Conservation (phyloP, 2,888 invertebrate species). For the Monoplex corrugatus region DNA sequence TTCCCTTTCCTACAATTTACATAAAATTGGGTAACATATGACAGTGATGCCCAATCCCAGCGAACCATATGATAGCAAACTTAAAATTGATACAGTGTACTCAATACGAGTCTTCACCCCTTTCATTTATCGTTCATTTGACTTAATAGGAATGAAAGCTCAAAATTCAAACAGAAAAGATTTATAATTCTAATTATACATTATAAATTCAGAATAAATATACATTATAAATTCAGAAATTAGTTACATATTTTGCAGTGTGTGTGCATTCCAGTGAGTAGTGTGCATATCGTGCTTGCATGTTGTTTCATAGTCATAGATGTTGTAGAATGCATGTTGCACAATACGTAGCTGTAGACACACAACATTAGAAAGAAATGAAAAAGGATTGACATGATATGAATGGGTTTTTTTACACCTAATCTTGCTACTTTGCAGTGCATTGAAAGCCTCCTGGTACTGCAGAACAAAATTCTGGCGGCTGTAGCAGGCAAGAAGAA, state of each 20-base stretch:
- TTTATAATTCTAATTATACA: too few relatives aligned
- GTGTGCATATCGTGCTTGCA: not conserved
- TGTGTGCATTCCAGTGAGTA: not conserved
- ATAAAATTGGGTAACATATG: too few relatives aligned
- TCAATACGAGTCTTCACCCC: too few relatives aligned
- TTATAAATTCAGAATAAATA: too few relatives aligned
- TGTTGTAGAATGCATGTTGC: constrained; percentile 9
- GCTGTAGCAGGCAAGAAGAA: constrained; percentile 70
- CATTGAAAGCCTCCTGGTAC: constrained; percentile 69
- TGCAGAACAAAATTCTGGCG: constrained; percentile 66
- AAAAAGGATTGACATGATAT: not conserved
- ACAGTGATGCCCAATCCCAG: too few relatives aligned
- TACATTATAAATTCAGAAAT: not conserved
- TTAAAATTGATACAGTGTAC: too few relatives aligned
- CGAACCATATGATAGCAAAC: too few relatives aligned
- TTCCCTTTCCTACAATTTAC: too few relatives aligned
- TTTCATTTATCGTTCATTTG: too few relatives aligned
- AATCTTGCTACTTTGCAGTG: constrained; percentile 64
- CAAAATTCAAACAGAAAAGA: too few relatives aligned
- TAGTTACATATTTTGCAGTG: not conserved
- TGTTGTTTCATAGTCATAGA: not conserved
- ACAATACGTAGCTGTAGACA: not conserved
- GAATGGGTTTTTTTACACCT: not conserved
- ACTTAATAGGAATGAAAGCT: too few relatives aligned
- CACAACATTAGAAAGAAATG: not conserved